Base-by-base conservation (phyloP, 1,140 invertebrate genomes). In the Lordiphosa clarofinis region DNA sequence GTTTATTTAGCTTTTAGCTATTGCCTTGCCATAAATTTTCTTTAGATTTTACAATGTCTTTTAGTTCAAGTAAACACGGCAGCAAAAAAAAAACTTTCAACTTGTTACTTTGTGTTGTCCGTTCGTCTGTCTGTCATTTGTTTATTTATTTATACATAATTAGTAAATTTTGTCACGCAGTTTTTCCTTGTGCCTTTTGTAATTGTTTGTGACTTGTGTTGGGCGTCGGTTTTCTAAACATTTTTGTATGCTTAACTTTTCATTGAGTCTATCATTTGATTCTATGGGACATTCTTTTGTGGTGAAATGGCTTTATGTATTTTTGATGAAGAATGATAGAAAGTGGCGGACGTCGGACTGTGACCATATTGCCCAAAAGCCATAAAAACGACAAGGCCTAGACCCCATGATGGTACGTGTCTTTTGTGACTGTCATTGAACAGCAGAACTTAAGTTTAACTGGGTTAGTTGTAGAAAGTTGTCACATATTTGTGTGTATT, bases 291-390 rank as follows among this genome's bases (percentile, higher is more conserved):
- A 28, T 28, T 35, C 49, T 69, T 59, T 74, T 74, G 28, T 71
- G 48, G 75, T 81, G 75, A 79, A 79, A 82, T 81, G 71, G 46
- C 54, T 79, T 78, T 79, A 78, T 78, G 60, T 64, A 63, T 66
- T 74, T 79, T 75, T 75, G 65, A 81, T 75, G 54, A 81, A 71
- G 75, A 65, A 56, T 24, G 24, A 54, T 53, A 58, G 37, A 39
- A 49, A 55, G 58, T 48, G 35, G 15, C 47, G n/a, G 37, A 38
- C 37, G 37, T 21, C 15, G 13, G 52, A 56, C 60, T 63, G 63
- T 78, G 74, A 79, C 64, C 75, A 79, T 79, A 73, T 64, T 62
- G 55, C 58, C 48, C 39, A 52, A 53, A 39, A 44, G 43, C 48
- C 49, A 64, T 39, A 53, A 58, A 64, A 47, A 46, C 24, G 56